Evolutionary conservation across 2,888 invertebrate genomes (phyloP).

Genomic region (Dicyrtomina minuta): DNA sequence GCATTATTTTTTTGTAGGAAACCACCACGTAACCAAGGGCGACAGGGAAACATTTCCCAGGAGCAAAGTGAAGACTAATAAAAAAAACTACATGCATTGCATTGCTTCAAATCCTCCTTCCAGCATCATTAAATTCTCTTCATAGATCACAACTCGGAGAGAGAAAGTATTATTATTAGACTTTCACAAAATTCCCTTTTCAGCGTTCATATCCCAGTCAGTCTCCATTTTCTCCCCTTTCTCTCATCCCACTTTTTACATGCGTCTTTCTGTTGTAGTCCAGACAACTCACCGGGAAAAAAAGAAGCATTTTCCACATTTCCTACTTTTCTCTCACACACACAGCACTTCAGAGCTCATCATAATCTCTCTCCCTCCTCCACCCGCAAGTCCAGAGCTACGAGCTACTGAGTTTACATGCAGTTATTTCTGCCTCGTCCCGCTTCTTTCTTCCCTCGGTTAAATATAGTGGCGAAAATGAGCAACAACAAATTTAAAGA

Average conservation of each 20-base stretch:
- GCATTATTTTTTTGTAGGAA: slow-evolving; percentile 2
- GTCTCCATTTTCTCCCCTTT: slow-evolving; percentile 6
- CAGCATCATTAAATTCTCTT: slow-evolving; percentile 33
- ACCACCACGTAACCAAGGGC: slow-evolving; percentile 28
- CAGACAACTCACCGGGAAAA: too few relatives aligned
- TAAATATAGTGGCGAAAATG: too few relatives aligned
- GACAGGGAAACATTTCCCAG: slow-evolving; percentile 30
- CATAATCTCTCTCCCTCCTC: slow-evolving; percentile 4
- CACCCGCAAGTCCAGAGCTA: too few relatives aligned
- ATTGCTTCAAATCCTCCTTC: slow-evolving; percentile 10
- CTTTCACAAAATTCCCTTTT: background rate
- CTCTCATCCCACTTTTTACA: background rate
- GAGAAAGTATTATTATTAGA: slow-evolving; percentile 12
- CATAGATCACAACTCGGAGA: slow-evolving; percentile 9
- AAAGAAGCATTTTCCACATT: background rate
- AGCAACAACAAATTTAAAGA: too few relatives aligned
- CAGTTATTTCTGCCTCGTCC: too few relatives aligned
- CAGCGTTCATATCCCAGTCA: background rate
- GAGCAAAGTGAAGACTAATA: slow-evolving; percentile 14
- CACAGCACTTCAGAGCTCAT: too few relatives aligned
- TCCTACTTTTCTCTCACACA: background rate
- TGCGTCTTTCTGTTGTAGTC: background rate
- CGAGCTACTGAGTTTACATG: too few relatives aligned
- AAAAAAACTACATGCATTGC: background rate
- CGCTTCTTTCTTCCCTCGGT: too few relatives aligned